Base-by-base conservation (phyloP, 1,140 invertebrate genomes). In the Scaptomyza graminum region DNA sequence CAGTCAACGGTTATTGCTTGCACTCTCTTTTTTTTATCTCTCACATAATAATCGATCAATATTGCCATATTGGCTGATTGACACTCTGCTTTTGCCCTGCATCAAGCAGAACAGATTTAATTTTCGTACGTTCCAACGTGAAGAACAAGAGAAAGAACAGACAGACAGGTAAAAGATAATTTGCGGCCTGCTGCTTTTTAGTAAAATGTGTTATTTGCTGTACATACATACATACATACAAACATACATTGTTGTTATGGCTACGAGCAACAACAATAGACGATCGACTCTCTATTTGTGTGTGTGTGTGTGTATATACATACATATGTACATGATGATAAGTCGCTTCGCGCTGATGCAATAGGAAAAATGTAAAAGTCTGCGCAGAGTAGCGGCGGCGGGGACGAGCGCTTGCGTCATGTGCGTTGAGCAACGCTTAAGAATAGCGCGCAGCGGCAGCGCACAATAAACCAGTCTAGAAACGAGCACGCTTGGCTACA, bases 281-380 rank as follows among this genome's bases (percentile, higher is more conserved):
- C 65, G 49, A 77, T 31, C 59, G 61, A 62, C 56, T 79, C 67
- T 79, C 67, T 62, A 49, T 65, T 9, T 9, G 7, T 7, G 31
- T 50, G 15, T 51, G 37, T 51, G 5, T 41, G 31, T 51, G 4
- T 54, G 1, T 41, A 28, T 63, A n/a, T 46, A 9, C 46, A 12
- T 12, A 9, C 6, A 13, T 41, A 41, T 1, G 15, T 52, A 52
- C 7, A 39, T 39, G 16, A n/a, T 15, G 28, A 44, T 15, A 34
- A 71, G 50, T 61, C 62, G 59, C 47, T 59, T 34, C 16, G 51
- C 54, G 78, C 82, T 85, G 81, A 85, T 85, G 81, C 82, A 85
- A 85, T 85, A 85, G 66, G 63, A 81, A 73, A 67, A 80, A 81
- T 76, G 82, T 81, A 85, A 85, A 84, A 82, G 81, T 85, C 82